phyloP scores from a whole-genome alignment of 1,140 invertebrate species.

The Drosophila punjabiensis region DNA sequence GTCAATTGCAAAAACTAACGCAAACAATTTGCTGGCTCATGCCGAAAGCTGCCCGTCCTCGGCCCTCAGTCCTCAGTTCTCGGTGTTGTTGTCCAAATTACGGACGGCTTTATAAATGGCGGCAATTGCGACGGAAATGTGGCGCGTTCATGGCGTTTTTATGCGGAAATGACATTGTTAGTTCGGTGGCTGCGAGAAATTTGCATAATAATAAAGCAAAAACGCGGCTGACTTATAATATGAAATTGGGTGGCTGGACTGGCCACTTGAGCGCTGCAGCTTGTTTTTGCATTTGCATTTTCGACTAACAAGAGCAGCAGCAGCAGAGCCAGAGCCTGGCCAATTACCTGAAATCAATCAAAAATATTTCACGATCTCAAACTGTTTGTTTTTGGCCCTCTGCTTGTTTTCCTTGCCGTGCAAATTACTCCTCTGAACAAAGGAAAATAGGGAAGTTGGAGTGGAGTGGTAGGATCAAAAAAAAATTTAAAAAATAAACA shows the following conservation, averaged over 20 bases:
- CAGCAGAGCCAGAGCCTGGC: conserved; percentile 47
- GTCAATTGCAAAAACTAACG: conserved; percentile 61
- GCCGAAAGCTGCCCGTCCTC: conserved; percentile 46
- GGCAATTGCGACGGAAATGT: conserved; percentile 78
- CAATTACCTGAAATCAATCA: conserved; percentile 79
- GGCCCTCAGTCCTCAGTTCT: neutral
- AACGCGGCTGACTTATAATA: conserved; percentile 41
- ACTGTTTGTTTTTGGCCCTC: conserved; percentile 41
- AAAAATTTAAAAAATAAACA: conserved; percentile 29
- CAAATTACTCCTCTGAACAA: conserved; percentile 42
- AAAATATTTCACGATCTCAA: conserved; percentile 53
- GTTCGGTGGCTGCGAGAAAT: conserved; percentile 60
- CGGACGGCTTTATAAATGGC: conserved; percentile 69
- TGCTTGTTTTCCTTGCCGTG: conserved; percentile 53
- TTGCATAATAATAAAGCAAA: conserved; percentile 80
- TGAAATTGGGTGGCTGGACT: conserved; percentile 13
- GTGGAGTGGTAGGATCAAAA: neutral
- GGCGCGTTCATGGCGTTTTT: conserved; percentile 62
- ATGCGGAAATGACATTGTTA: conserved; percentile 82
- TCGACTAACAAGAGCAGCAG: conserved; percentile 34
- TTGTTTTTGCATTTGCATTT: conserved; percentile 62
- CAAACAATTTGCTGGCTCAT: conserved; percentile 65
- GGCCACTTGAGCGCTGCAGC: conserved; percentile 35
- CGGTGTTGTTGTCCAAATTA: conserved; percentile 40
- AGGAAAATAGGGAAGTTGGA: conserved; percentile 13